Percentiles rank a stretch among this genome's conserved stretches.
These are phyloP conservation scores for Cepphus grylle DNA, from an alignment of 2,113 vertebrate species.

Conservation along the genomic window DNA sequence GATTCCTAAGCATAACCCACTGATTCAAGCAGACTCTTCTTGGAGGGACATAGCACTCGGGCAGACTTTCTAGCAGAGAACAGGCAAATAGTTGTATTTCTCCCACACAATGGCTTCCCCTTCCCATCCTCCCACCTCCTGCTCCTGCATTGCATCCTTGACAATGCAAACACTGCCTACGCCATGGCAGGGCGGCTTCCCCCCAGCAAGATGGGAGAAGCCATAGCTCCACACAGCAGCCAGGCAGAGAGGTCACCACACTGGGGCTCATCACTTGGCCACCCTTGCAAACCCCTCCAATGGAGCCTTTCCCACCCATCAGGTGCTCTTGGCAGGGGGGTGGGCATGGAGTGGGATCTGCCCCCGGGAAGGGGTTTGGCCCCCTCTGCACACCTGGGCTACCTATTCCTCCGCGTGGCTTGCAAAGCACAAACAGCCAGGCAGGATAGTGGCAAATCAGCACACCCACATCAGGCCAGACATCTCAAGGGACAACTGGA, in stretches of 20 bases:
- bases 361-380: not conserved
- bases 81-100: not conserved
- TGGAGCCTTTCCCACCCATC: not conserved
- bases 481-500: not conserved
- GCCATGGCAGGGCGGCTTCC: not conserved
- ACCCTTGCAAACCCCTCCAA: not conserved
- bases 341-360: not conserved
- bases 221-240: not conserved
- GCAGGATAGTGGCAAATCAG: not conserved
- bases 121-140: not conserved
- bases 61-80: not conserved
- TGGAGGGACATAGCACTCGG: not conserved
- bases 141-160: not conserved
- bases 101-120: not conserved
- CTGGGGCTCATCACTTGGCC: accelerated
- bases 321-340: not conserved
- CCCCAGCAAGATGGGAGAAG: not conserved
- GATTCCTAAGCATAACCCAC: not conserved
- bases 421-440: not conserved
- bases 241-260: not conserved
- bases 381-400: not conserved
- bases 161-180: not conserved
- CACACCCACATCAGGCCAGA: not conserved
- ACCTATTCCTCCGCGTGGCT: not conserved
- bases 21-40: not conserved